These are phyloP conservation scores for Sphenopsis melanotis DNA, from an alignment of 2,797 vertebrate species.

Conservation along the genomic window DNA sequence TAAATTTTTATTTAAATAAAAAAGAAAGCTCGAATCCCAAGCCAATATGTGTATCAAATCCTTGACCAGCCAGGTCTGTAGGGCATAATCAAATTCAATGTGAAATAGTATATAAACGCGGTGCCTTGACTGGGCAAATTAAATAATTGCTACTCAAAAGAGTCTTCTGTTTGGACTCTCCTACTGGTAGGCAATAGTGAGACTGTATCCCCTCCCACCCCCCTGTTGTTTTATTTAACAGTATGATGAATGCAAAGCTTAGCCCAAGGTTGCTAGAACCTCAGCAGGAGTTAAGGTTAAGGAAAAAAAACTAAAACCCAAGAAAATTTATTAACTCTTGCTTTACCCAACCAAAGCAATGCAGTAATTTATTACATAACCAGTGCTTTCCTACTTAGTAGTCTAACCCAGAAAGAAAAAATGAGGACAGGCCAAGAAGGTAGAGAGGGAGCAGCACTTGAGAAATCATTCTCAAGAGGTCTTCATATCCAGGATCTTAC, in stretches of 20 bases:
- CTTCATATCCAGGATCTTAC: not conserved
- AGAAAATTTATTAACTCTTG: conserved; percentile 78
- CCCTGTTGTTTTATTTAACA: conserved; percentile 71
- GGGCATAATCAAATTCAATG: conserved; percentile 87
- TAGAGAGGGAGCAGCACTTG: not conserved
- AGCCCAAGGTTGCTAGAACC: conserved; percentile 74
- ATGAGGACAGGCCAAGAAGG: conserved; percentile 6
- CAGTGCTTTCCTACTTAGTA: conserved; percentile 77
- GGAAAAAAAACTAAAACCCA: conserved; percentile 69
- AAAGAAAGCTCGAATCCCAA: conserved; percentile 86
- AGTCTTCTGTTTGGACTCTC: conserved; percentile 82
- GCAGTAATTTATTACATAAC: conserved; percentile 83
- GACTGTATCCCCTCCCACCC: conserved; percentile 69
- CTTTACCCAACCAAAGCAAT: conserved; percentile 85
- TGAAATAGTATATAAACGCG: conserved; percentile 86
- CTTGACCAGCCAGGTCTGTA: conserved; percentile 84
- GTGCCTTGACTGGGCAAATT: conserved; percentile 84
- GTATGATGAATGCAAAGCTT: conserved; percentile 76
- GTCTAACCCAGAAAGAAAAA: conserved; percentile 64
- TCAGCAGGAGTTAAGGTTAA: conserved; percentile 78
- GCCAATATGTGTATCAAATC: conserved; percentile 83
- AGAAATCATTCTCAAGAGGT: not conserved
- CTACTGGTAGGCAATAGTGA: conserved; percentile 84
- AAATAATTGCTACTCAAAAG: conserved; percentile 82
- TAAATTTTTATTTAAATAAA: conserved; percentile 85